phyloP scores from a whole-genome alignment of 2,113 vertebrate genomes.

The Pituophis catenifer region DNA sequence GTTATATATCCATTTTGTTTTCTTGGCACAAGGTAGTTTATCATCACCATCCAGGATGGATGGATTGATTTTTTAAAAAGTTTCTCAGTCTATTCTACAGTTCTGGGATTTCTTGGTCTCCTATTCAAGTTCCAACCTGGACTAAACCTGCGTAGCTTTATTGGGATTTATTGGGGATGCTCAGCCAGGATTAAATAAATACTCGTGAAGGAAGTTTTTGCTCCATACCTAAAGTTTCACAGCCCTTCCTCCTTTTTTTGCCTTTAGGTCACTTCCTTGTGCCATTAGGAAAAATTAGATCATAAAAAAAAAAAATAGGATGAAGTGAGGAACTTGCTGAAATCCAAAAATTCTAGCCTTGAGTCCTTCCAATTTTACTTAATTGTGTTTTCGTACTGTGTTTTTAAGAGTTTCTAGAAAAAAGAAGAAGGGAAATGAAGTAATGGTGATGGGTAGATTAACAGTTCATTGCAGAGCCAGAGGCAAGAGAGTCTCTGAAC shows the following conservation, averaged over 20 bases:
- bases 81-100: background rate
- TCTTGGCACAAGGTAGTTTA: background rate
- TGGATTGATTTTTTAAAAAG: background rate
- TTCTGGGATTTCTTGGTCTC: background rate
- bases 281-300: background rate
- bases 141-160: background rate
- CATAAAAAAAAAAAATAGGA: background rate
- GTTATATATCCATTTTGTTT: no score
- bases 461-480: background rate
- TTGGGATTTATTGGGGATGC: background rate
- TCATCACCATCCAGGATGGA: background rate
- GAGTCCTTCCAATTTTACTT: background rate
- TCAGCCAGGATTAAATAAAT: background rate
- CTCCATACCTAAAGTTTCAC: background rate
- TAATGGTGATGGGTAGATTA: background rate
- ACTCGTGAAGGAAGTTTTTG: background rate
- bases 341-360: background rate
- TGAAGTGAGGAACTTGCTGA: background rate
- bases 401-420: background rate
- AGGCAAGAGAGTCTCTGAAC: background rate
- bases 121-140: background rate
- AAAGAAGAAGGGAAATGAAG: background rate
- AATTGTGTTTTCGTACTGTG: background rate
- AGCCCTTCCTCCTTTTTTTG: background rate
- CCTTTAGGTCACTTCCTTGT: background rate